Base-by-base conservation (phyloP, 2,888 invertebrate genomes). In the Urechis unicinctus region DNA sequence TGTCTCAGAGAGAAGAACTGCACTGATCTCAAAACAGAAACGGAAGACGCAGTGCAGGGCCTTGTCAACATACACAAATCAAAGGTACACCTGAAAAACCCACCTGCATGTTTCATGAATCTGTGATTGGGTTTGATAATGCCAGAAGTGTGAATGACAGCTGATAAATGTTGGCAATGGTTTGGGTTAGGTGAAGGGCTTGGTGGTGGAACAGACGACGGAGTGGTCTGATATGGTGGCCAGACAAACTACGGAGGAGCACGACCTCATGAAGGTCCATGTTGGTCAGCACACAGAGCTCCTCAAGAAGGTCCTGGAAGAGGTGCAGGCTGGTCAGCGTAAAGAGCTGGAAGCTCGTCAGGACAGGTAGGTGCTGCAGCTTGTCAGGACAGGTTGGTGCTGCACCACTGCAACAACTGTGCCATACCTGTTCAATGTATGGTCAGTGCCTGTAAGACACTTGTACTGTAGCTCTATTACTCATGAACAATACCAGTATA, bases 161-260 rank as follows among this genome's bases (percentile, higher is more conserved):
- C 9, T 51, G 17, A 50, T n/a, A 13, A 50, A 50, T 42, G 26
- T 42, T 36, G 22, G 17, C 21, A 42, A 21, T 51, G 51, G 3
- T 13, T 42, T n/a, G 3, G 13, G 5, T 55, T 67, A 73, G 73
- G 77, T 82, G 44, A 75, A 78, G 41, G 78, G 79, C 36, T 82
- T 95, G 52, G 94, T 98, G 29, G 85, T 85, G 42, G 93, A 93
- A 64, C 97, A 98, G 81, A 93, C 95, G 4, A 82, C 85, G 17
- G 92, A 96, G 68, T 98, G 97, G 96, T 89, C 91, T 57, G 89
- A 89, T 69, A 85, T 96, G 82, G 87, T 90, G 67, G 86, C 88
- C 60, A 82, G 86, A 43, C 94, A 85, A 65, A 86, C 92, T 60
- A 69, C 72, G 21, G 88, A 93, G 73, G 94, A 96, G 70, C 85